Evolutionary conservation across 2,888 invertebrate genomes (phyloP).

Genomic region (Coenonympha arcania): DNA sequence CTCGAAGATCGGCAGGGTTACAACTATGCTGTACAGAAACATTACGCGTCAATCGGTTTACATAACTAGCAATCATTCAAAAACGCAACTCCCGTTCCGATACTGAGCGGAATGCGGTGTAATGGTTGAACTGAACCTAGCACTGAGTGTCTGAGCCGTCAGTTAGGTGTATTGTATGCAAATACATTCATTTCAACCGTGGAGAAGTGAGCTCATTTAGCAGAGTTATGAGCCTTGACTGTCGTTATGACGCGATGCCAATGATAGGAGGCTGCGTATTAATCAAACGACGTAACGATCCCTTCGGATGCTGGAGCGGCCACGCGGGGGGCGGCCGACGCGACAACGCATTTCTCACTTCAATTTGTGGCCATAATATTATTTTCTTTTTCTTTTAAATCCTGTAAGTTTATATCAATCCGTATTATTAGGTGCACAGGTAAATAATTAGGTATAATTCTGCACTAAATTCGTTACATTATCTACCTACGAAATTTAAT

Average conservation of each 20-base stretch:
- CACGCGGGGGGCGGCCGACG: conserved; percentile 56
- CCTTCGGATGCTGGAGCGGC: conserved; percentile 33
- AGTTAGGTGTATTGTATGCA: conserved; percentile 61
- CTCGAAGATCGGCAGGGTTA: no score
- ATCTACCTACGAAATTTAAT: no score
- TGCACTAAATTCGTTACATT: no score
- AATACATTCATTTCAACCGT: conserved; percentile 49
- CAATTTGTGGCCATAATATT: conserved; percentile 63
- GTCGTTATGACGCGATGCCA: conserved; percentile 48
- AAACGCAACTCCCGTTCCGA: conserved; percentile 15
- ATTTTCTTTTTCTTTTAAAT: conserved; percentile 42
- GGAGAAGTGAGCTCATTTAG: conserved; percentile 54
- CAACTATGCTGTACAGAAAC: no score
- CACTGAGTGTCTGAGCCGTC: conserved; percentile 33
- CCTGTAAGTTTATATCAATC: neutral
- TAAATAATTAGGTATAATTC: neutral
- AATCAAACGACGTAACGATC: conserved; percentile 59
- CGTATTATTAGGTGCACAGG: neutral
- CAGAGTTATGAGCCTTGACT: conserved; percentile 51
- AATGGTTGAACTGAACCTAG: conserved; percentile 24
- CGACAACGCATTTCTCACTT: conserved; percentile 70
- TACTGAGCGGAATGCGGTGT: conserved; percentile 42
- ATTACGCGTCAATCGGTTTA: neutral
- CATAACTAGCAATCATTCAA: conserved; percentile 1
- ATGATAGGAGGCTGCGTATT: conserved; percentile 51